Evolutionary conservation across 2,113 vertebrate genomes (phyloP).

Genomic region (Pelusios castaneus): DNA sequence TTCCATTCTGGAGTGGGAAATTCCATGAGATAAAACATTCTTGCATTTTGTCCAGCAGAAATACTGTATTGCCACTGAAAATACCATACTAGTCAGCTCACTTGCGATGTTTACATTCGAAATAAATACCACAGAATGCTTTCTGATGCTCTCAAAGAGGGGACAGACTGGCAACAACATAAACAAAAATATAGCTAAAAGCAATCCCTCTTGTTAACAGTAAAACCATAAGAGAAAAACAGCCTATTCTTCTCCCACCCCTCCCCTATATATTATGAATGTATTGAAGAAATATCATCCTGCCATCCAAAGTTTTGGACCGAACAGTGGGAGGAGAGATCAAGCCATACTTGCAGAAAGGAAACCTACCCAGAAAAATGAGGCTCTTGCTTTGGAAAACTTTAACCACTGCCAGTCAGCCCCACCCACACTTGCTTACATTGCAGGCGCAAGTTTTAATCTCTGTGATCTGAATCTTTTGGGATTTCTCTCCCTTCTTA

Average conservation of each 20-base stretch:
- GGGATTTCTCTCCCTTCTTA: neutral
- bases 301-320: neutral
- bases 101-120: conserved; percentile 30
- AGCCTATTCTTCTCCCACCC: neutral
- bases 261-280: neutral
- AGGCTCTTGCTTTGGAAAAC: neutral
- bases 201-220: neutral
- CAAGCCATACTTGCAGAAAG: neutral
- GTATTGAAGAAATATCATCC: neutral
- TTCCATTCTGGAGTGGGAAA: conserved; percentile 72
- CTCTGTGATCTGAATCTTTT: neutral
- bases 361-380: neutral
- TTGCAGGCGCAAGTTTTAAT: neutral
- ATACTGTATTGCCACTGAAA: conserved; percentile 67
- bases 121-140: conserved; percentile 30
- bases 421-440: neutral
- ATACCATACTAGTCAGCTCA: conserved; percentile 43
- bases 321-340: neutral
- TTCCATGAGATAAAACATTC: conserved; percentile 74
- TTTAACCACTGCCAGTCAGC: neutral
- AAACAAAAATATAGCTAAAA: neutral
- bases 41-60: conserved; percentile 71
- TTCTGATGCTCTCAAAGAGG: neutral
- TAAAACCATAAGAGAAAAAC: neutral
- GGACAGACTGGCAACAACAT: neutral